Evolutionary conservation across 2,888 invertebrate species (phyloP), one percentile per base, ranked within the genome.

Genomic region (Latrodectus hesperus): DNA sequence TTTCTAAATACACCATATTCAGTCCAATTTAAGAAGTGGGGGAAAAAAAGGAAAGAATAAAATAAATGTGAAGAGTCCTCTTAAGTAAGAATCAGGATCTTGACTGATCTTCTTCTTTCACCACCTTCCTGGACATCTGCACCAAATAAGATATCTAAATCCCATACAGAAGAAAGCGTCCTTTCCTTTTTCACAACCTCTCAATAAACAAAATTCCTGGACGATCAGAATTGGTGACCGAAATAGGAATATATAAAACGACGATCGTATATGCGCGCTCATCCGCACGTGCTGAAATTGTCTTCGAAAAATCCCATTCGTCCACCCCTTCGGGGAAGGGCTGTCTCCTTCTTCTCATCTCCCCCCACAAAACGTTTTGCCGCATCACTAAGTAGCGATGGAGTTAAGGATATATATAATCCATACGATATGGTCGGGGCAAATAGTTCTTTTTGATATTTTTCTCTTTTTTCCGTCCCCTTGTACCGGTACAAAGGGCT

Each of bases 371-470:
- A 84, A 17, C 84, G 77, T 84, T 84, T 84, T 84, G 72, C 77
- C 77, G 84, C 84, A 70, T 73, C 77, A 74, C 84, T 84, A 84
- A 77, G 64, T 73, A 65, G 49, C 84, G 84, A 84, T 84, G 65
- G 84, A 84, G 84, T 84, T 77, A 77, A 77, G 77, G 67, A 77
- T 77, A 84, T 77, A 82, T 82, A 84, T 84, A 84, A 84, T 74
- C 84, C 70, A 75, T 78, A 78, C 77, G 71, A 77, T 84, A 84
- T 84, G 77, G 84, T 26, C n/a, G 72, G 72, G 67, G 77, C 14
- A 71, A 72, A 22, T 22, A 53, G 52, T 73, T 64, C 38, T 38
- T 77, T 77, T 77, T 73, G 49, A 51, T 77, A 22, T 49, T 53
- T 26, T 11, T 51, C 75, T 74, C 55, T 75, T 84, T 72, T 72